A percentile compares a stretch with the other conserved stretches of the same genome.
These are phyloP conservation scores for Psammodynastes pulverulentus DNA, from an alignment of 2,113 vertebrate species.

Conservation along the genomic window DNA sequence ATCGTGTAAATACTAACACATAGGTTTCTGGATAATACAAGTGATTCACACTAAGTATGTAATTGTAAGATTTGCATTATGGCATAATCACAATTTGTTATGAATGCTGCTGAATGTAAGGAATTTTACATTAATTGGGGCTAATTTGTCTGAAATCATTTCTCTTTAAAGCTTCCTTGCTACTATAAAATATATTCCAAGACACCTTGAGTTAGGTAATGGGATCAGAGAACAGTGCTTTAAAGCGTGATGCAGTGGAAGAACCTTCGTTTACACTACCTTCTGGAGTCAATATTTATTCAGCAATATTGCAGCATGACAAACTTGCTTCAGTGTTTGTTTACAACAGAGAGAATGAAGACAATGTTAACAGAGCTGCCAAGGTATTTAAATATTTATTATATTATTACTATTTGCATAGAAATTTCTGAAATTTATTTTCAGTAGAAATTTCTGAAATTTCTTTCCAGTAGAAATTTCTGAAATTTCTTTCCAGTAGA, in stretches of 20 bases:
- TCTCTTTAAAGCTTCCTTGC: constrained; percentile 21
- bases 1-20: neutral
- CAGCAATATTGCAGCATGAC: constrained; percentile 82
- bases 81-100: neutral
- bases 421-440: neutral
- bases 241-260: constrained; percentile 77
- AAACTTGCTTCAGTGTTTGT: constrained; percentile 88
- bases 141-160: neutral
- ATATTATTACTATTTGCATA: neutral
- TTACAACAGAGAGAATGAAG: constrained; percentile 84
- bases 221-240: constrained; percentile 91
- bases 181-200: constrained; percentile 2
- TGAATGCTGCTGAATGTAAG: neutral
- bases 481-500: neutral
- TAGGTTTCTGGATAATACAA: neutral
- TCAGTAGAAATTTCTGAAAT: neutral
- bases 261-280: constrained; percentile 78
- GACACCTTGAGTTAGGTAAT: constrained; percentile 64
- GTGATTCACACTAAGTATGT: neutral
- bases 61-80: neutral
- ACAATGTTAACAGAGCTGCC: constrained; percentile 93
- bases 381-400: constrained; percentile 71
- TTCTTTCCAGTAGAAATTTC: neutral
- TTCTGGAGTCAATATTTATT: constrained; percentile 78
- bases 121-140: neutral